Evolutionary conservation across 2,888 invertebrate species (phyloP).

Genomic region (Zhuqinia jingwanae): DNA sequence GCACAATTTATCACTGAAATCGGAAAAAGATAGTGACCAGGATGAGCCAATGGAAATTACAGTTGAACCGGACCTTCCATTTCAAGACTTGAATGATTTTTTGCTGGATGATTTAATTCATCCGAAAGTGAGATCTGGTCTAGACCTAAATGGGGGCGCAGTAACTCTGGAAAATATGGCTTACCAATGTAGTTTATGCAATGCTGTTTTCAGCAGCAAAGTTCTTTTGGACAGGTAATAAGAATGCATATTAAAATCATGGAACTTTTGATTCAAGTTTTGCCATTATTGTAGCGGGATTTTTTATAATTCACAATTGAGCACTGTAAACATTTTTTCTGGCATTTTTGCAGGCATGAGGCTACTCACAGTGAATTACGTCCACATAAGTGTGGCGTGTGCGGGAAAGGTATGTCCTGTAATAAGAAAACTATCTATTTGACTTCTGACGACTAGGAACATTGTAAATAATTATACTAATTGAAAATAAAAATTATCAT

Average conservation of each 20-base stretch:
- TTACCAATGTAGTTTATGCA: constrained; percentile 74
- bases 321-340: not conserved
- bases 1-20: not conserved
- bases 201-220: constrained; percentile 73
- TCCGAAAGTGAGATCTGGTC: constrained; percentile 3
- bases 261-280: too few species aligned
- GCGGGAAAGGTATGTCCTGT: constrained; percentile 72
- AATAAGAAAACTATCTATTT: too few species aligned
- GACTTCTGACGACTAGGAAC: too few species aligned
- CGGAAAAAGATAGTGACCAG: constrained; percentile 6
- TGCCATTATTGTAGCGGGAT: too few species aligned
- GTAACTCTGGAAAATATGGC: constrained; percentile 25
- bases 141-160: not conserved
- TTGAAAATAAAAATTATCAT: not conserved
- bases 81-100: constrained; percentile 64
- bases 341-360: constrained; percentile 69
- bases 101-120: constrained; percentile 37
- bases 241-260: not conserved
- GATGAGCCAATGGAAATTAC: constrained; percentile 58
- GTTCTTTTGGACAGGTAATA: constrained; percentile 69
- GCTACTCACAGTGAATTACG: constrained; percentile 72
- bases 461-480: not conserved
- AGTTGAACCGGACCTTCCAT: constrained; percentile 63
- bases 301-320: too few species aligned
- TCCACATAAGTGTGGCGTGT: constrained; percentile 76